Evolutionary conservation across 2,113 vertebrate genomes (phyloP).

Genomic region (Notiomystis cincta): DNA sequence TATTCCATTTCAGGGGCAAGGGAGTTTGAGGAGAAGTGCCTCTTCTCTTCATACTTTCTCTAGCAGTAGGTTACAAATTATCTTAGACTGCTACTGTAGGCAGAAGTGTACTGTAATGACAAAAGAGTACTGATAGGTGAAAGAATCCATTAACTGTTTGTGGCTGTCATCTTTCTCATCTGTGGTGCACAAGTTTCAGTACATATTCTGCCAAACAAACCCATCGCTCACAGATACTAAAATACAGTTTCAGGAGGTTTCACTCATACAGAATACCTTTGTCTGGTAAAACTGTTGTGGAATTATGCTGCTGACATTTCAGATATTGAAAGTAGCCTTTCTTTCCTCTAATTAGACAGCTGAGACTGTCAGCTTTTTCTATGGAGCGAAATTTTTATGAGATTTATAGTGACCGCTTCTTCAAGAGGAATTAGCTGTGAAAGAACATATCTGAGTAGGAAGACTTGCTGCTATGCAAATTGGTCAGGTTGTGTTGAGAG

Average conservation of each 20-base stretch:
- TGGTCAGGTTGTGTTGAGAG: neutral
- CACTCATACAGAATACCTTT: neutral
- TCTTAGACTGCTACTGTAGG: neutral
- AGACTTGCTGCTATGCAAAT: neutral
- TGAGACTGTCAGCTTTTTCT: constrained; percentile 19
- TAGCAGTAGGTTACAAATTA: neutral
- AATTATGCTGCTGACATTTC: constrained; percentile 45
- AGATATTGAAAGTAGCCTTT: constrained; percentile 7
- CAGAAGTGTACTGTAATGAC: neutral
- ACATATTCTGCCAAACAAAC: neutral
- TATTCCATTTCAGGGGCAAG: neutral
- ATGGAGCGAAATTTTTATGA: neutral
- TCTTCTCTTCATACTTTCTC: neutral
- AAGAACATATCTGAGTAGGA: neutral
- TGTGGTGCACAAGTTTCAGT: neutral
- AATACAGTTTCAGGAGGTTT: neutral
- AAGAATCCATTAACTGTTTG: neutral
- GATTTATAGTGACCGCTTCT: neutral
- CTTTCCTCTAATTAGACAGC: constrained; percentile 31
- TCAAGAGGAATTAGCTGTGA: neutral
- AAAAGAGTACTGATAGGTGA: neutral
- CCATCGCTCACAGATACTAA: neutral
- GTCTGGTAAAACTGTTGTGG: constrained; percentile 4
- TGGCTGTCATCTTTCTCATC: neutral
- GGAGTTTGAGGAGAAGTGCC: neutral